Evolutionary conservation across 2,113 vertebrate species (phyloP).

Genomic region (Perca fluviatilis): DNA sequence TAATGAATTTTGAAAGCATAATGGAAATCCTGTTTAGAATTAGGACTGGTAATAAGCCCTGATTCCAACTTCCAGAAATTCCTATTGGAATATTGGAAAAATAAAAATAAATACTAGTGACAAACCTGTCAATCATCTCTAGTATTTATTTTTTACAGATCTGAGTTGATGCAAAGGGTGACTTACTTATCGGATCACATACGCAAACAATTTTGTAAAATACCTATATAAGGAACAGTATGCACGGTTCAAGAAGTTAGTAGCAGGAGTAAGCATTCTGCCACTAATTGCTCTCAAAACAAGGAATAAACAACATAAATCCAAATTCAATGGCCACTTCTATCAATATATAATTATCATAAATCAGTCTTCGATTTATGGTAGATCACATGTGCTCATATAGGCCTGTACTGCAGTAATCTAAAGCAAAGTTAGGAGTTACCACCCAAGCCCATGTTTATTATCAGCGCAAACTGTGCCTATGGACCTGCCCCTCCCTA

Average conservation of each 20-base stretch:
- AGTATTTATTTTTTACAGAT: background rate
- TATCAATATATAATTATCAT: background rate
- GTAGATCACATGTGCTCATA: background rate
- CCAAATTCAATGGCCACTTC: background rate
- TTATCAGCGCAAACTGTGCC: background rate
- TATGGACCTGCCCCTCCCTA: background rate
- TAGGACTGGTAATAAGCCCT: background rate
- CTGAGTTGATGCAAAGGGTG: background rate
- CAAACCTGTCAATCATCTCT: background rate
- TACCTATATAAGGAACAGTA: background rate
- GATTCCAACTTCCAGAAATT: background rate
- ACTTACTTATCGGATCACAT: background rate
- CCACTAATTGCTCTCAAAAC: background rate
- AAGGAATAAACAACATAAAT: background rate
- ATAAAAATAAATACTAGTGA: background rate
- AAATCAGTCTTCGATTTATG: background rate
- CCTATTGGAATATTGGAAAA: background rate
- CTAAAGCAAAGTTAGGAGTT: constrained; percentile 2
- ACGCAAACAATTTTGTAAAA: background rate
- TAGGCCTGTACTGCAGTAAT: background rate
- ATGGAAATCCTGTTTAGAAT: background rate
- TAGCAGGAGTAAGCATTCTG: background rate
- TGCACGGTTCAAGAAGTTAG: background rate
- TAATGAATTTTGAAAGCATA: background rate
- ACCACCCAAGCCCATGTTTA: constrained; percentile 23